phyloP scores from a whole-genome alignment of 2,888 invertebrate genomes.

The Helobdella robusta region DNA sequence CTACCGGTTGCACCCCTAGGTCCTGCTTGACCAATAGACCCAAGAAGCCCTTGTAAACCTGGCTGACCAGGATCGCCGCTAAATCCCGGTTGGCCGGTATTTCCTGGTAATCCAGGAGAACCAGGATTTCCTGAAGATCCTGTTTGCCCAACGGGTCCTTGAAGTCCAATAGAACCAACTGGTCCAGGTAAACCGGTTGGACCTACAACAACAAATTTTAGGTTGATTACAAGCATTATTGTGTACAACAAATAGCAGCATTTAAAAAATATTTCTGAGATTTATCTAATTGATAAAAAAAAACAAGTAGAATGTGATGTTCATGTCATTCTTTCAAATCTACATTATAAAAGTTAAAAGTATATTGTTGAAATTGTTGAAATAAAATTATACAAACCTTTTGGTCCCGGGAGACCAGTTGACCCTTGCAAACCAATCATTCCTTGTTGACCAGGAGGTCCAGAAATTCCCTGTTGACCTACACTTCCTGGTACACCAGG shows the following conservation, averaged over 20 bases:
- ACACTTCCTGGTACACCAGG: not conserved
- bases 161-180: not conserved
- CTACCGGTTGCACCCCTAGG: conserved; percentile 18
- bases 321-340: too few relatives aligned
- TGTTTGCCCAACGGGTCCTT: too few relatives aligned
- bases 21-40: conserved; percentile 20
- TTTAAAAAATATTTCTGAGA: too few relatives aligned
- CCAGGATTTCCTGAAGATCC: conserved; percentile 3
- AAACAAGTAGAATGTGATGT: too few relatives aligned
- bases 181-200: not conserved
- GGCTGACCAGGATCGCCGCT: not conserved
- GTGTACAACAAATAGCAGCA: too few relatives aligned
- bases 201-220: not conserved
- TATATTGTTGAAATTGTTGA: too few relatives aligned
- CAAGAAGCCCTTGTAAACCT: conserved; percentile 3
- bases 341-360: too few relatives aligned
- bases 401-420: not conserved
- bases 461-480: not conserved
- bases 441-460: conserved; percentile 4
- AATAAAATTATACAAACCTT: not conserved
- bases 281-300: too few relatives aligned
- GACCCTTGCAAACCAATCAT: not conserved
- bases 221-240: too few relatives aligned
- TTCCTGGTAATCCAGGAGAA: not conserved
- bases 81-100: not conserved